These are phyloP conservation scores for Silurus aristotelis DNA, from an alignment of 2,797 vertebrate species.

Conservation along the genomic window DNA sequence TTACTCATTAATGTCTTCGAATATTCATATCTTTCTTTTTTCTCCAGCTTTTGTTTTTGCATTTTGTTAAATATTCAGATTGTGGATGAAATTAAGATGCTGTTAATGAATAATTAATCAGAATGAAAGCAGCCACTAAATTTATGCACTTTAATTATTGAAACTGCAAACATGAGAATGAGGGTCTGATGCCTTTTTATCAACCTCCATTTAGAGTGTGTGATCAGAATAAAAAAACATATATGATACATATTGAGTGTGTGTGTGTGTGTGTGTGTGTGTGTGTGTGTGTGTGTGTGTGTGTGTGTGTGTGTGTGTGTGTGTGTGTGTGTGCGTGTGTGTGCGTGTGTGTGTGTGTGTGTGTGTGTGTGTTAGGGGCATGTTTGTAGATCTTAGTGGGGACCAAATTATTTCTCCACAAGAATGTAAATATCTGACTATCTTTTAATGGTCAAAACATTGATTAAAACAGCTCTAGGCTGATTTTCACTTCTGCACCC, in stretches of 20 bases:
- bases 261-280: conserved; percentile 34
- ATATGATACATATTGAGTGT: conserved; percentile 48
- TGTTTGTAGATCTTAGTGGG: no score
- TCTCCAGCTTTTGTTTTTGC: conserved; percentile 70
- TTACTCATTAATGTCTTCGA: conserved; percentile 57
- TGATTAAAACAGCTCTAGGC: neutral
- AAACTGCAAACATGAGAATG: conserved; percentile 86
- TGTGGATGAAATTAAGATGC: conserved; percentile 87
- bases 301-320: conserved; percentile 31
- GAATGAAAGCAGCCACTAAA: conserved; percentile 84
- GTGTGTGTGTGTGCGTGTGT: conserved; percentile 28
- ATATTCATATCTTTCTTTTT: conserved; percentile 69
- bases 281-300: conserved; percentile 46
- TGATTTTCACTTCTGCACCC: neutral
- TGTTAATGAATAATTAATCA: conserved; percentile 94
- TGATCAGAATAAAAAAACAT: conserved; percentile 40
- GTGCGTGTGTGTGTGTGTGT: conserved; percentile 37
- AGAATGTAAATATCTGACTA: neutral
- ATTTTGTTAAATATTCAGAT: conserved; percentile 91
- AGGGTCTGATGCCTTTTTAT: conserved; percentile 53
- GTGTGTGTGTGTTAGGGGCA: neutral
- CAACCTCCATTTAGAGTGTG: conserved; percentile 46
- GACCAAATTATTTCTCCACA: no score
- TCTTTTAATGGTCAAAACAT: neutral
- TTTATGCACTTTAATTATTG: conserved; percentile 89